phyloP scores from a whole-genome alignment of 37 sponge, comb jelly and placozoan genomes.

The Tethya wilhelma region DNA sequence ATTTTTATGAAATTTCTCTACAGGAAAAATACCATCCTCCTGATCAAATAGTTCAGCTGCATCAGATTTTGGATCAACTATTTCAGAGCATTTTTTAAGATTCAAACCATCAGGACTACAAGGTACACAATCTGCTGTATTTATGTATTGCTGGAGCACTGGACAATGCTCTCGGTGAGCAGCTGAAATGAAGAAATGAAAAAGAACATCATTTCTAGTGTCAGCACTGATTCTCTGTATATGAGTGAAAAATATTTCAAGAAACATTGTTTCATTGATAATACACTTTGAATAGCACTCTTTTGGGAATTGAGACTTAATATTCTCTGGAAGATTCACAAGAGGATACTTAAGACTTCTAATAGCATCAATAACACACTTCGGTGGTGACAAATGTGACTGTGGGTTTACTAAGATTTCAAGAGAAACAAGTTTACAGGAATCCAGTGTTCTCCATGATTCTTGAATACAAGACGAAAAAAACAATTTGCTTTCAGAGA shows the following conservation, averaged over 20 bases:
- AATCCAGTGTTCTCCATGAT: slow-evolving; percentile 11
- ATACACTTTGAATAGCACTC: too few relatives aligned
- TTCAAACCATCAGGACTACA: slow-evolving; percentile 42
- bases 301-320: too few relatives aligned
- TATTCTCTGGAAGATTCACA: background rate
- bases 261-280: slow-evolving; percentile 5
- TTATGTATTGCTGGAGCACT: background rate
- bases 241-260: slow-evolving; percentile 4
- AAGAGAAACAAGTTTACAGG: slow-evolving; percentile 20
- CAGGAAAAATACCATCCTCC: slow-evolving; percentile 65
- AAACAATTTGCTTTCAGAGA: slow-evolving; percentile 15
- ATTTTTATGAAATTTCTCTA: slow-evolving; percentile 6
- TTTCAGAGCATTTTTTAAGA: slow-evolving; percentile 13
- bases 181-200: background rate
- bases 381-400: too few relatives aligned
- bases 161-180: background rate
- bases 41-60: slow-evolving; percentile 32
- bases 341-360: background rate
- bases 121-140: slow-evolving; percentile 36
- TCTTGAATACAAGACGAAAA: slow-evolving; percentile 6
- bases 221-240: background rate
- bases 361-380: slow-evolving; percentile 17
- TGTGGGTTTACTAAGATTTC: too few relatives aligned
- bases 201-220: background rate
- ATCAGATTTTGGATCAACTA: slow-evolving; percentile 39